These are phyloP conservation scores for Micrastur ruficollis DNA, from an alignment of 2,797 vertebrate species.

Conservation along the genomic window DNA sequence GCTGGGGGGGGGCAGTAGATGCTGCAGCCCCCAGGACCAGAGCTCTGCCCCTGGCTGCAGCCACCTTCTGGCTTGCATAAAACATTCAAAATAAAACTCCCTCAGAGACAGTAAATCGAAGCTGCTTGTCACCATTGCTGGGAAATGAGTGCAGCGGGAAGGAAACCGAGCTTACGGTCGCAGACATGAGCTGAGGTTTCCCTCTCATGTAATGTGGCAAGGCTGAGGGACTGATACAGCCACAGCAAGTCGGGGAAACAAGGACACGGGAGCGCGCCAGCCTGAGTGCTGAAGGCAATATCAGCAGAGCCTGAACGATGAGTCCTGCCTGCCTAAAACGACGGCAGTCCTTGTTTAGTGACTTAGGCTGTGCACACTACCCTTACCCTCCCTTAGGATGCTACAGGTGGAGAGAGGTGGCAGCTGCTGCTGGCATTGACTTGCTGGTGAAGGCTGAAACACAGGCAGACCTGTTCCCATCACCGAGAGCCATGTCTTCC, in stretches of 20 bases:
- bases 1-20: background rate
- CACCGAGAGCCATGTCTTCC: background rate
- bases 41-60: background rate
- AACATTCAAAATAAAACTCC: background rate
- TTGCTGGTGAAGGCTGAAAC: background rate
- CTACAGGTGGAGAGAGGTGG: background rate
- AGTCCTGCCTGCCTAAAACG: background rate
- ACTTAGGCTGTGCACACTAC: background rate
- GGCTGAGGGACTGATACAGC: background rate
- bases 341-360: background rate
- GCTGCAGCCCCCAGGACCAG: background rate
- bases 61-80: background rate
- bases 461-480: background rate
- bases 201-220: background rate
- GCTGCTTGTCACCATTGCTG: background rate
- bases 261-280: background rate
- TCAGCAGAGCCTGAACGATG: background rate
- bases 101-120: background rate
- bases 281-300: background rate
- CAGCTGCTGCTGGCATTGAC: background rate
- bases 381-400: background rate
- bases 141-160: background rate
- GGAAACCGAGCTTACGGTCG: background rate
- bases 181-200: slow-evolving; percentile 40
- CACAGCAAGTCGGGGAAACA: background rate